Conservation (phyloP, 2,113 vertebrate genomes). For the Tragelaphus strepsiceros region DNA sequence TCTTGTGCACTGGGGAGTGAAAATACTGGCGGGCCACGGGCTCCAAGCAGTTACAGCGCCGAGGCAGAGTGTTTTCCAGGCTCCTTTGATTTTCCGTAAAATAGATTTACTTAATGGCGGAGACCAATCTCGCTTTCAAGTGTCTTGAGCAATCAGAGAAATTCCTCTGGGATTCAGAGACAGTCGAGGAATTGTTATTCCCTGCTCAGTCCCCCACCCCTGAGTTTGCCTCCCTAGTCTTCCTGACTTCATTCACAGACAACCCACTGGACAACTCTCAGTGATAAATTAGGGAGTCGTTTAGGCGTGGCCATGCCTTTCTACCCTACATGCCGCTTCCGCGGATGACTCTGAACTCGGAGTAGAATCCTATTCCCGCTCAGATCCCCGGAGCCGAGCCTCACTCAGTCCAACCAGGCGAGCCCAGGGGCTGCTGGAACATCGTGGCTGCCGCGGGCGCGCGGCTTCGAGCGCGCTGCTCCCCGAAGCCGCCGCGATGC, state of each 20-base stretch:
- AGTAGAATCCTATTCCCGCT: fast-evolving
- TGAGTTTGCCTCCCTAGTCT: background rate
- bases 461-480: background rate
- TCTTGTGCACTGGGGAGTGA: background rate
- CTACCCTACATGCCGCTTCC: background rate
- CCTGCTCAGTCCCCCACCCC: too few relatives aligned
- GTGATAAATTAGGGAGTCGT: background rate
- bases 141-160: background rate
- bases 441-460: background rate
- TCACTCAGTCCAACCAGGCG: fast-evolving
- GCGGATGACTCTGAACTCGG: background rate
- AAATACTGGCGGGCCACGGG: background rate
- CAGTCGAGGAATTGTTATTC: background rate
- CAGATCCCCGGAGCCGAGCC: background rate
- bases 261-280: background rate
- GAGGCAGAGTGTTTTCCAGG: background rate
- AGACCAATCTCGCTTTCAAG: slow-evolving; percentile 29
- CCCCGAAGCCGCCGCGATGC: background rate
- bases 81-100: background rate
- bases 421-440: background rate
- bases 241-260: background rate
- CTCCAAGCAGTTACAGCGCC: background rate
- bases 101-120: background rate
- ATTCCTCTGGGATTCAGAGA: background rate
- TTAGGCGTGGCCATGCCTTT: background rate